These are phyloP conservation scores for Meandrina meandrites DNA, from an alignment of 92 coral and sea anemone species.

Conservation along the genomic window DNA sequence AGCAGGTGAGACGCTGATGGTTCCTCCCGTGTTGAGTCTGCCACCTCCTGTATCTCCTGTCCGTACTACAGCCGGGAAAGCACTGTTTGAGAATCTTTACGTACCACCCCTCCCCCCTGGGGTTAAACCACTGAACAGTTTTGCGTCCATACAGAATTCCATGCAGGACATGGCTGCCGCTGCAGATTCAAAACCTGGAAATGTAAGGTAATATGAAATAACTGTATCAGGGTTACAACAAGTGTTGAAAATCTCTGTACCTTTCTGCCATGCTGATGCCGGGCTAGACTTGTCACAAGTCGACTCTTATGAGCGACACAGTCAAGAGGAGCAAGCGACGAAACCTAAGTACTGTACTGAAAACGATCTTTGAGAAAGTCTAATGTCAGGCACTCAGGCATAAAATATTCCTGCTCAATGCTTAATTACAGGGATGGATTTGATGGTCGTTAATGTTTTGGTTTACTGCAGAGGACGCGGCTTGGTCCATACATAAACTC, in stretches of 20 bases:
- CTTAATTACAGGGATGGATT: too few relatives aligned
- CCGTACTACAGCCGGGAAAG: slow-evolving; percentile 82
- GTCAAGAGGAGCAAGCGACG: too few relatives aligned
- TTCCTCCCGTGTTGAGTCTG: slow-evolving; percentile 20
- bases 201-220: background rate
- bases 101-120: slow-evolving; percentile 88
- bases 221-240: background rate
- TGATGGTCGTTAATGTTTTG: too few relatives aligned
- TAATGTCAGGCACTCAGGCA: too few relatives aligned
- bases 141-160: slow-evolving; percentile 28
- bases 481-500: too few relatives aligned
- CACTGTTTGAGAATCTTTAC: slow-evolving; percentile 82
- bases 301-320: too few relatives aligned
- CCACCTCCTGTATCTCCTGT: slow-evolving; percentile 77
- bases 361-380: too few relatives aligned
- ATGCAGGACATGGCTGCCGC: slow-evolving; percentile 1
- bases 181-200: background rate
- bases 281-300: too few relatives aligned
- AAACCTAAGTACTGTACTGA: too few relatives aligned
- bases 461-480: too few relatives aligned
- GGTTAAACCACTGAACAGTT: slow-evolving; percentile 67
- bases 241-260: background rate
- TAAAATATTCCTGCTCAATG: too few relatives aligned
- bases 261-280: background rate
- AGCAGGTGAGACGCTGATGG: slow-evolving; percentile 19